These are phyloP conservation scores for Lasioglossum albipes DNA, from an alignment of 1,140 invertebrate species.

Conservation along the genomic window DNA sequence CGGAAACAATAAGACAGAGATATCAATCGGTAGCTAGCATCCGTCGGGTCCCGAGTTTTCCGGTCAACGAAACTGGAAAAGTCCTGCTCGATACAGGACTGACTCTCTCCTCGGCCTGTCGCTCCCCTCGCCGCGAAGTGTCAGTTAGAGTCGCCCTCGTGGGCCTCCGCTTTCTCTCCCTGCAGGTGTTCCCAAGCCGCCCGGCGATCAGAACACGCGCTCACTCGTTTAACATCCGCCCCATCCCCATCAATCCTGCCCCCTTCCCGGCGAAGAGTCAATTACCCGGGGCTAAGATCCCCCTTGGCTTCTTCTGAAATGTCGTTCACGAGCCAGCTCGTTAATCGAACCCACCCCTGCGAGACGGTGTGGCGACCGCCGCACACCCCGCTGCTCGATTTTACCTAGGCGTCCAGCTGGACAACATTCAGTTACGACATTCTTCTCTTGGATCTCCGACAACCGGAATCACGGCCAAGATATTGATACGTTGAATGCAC, in stretches of 20 bases:
- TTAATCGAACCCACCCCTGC: conserved; percentile 1
- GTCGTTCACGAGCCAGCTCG: neutral
- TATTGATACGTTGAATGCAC: no score
- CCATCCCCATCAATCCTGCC: no score
- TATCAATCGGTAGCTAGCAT: neutral
- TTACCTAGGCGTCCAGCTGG: no score
- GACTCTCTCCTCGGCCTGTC: neutral
- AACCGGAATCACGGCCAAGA: no score
- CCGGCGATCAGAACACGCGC: conserved; percentile 2
- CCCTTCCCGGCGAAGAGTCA: neutral
- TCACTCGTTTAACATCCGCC: conserved; percentile 1
- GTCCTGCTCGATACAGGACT: neutral
- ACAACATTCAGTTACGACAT: no score
- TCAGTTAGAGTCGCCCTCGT: neutral
- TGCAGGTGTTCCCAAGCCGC: neutral
- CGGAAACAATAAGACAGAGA: neutral
- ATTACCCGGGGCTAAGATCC: neutral
- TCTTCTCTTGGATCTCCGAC: no score
- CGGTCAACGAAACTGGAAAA: conserved; percentile 4
- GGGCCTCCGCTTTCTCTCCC: neutral
- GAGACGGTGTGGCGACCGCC: neutral
- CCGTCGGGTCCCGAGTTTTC: neutral
- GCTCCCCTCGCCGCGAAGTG: neutral
- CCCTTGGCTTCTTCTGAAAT: neutral
- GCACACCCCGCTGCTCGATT: neutral